A percentile compares a stretch with the other conserved stretches of the same genome.
Evolutionary conservation across 2,113 vertebrate species (phyloP).

Genomic region (Sitta europaea): DNA sequence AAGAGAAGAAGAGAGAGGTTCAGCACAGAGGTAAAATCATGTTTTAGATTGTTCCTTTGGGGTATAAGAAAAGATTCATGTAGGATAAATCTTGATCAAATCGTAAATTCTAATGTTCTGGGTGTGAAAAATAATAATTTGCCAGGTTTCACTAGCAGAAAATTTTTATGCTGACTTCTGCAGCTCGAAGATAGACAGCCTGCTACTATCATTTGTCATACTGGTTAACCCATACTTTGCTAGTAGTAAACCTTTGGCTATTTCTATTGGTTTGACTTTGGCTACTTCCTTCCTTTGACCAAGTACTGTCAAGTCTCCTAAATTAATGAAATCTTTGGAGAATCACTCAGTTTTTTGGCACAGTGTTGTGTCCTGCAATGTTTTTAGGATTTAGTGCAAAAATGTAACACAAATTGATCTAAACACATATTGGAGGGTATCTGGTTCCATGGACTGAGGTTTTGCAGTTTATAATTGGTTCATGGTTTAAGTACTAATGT

Average conservation of each 20-base stretch:
- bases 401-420: background rate
- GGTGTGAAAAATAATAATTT: background rate
- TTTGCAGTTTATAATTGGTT: background rate
- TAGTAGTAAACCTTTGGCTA: background rate
- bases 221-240: background rate
- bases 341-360: background rate
- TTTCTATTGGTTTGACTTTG: background rate
- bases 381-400: background rate
- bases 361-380: background rate
- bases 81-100: background rate
- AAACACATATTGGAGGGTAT: background rate
- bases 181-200: background rate
- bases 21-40: background rate
- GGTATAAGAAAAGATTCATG: background rate
- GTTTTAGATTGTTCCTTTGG: background rate
- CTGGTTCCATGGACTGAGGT: background rate
- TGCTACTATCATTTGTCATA: background rate
- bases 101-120: background rate
- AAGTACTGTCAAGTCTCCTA: background rate
- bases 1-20: background rate
- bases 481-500: background rate
- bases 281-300: background rate
- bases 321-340: background rate
- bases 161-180: background rate
- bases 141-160: background rate